Percentiles rank a stretch among this genome's conserved stretches.
phyloP scores from a whole-genome alignment of 2,797 vertebrate genomes.

The Catamblyrhynchus diadema region DNA sequence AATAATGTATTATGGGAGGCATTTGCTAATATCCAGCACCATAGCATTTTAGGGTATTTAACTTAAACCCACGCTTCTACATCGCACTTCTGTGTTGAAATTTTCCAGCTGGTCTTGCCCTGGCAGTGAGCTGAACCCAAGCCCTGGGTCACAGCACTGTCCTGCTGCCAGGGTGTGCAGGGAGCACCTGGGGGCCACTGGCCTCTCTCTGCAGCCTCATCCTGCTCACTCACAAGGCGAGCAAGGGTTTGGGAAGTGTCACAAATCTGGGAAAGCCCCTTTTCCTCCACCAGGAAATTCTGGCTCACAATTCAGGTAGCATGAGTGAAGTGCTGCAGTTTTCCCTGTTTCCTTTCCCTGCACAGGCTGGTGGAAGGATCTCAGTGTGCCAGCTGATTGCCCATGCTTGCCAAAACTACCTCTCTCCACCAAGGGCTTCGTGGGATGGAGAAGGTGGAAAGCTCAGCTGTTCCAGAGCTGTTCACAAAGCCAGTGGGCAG shows the following conservation, averaged over 20 bases:
- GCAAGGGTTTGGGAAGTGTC: background rate
- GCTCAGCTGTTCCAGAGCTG: background rate
- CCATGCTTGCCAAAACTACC: background rate
- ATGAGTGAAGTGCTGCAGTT: background rate
- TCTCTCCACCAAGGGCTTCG: background rate
- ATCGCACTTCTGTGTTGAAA: background rate
- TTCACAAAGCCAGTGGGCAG: background rate
- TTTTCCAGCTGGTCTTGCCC: background rate
- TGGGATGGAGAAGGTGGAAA: background rate
- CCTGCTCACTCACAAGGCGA: accelerated
- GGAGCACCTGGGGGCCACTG: background rate
- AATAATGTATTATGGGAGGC: background rate
- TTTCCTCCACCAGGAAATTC: background rate
- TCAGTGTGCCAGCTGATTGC: background rate
- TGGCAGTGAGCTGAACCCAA: background rate
- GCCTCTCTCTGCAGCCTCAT: background rate
- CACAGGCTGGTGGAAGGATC: background rate
- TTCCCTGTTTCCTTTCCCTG: background rate
- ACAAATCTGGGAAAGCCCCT: background rate
- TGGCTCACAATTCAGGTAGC: background rate
- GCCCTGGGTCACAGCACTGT: background rate
- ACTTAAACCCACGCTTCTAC: background rate
- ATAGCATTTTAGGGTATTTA: background rate
- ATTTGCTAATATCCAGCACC: background rate
- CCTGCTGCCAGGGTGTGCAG: background rate